Base-by-base conservation (phyloP, 92 coral and sea anemone species). In the Meandrina meandrites region DNA sequence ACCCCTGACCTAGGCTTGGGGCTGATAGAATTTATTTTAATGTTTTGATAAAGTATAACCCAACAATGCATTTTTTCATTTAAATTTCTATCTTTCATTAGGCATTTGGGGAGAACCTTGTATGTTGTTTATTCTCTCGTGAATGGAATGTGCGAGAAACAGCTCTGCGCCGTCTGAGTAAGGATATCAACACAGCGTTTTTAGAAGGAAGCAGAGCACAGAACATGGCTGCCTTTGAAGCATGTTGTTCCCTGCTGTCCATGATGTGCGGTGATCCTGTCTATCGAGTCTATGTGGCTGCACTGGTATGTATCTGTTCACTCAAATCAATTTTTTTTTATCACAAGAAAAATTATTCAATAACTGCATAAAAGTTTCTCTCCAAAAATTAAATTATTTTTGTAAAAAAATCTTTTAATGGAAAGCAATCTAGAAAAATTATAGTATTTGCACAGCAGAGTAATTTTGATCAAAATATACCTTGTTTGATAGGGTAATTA, bases 241-340 rank as follows among this genome's bases (percentile, higher is more conserved):
- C 95, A 1, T 92, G 94, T 68, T 93, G 98, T 83, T 97, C 97
- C 17, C 85, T 93, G 70, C 81, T 97, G 67, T 90, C 96, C 60
- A 95, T 97, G 98, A 91, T 95, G 97, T 97, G 99, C 88, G 98
- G 98, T 18, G 99, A 97, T 58, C 99, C 96, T 5, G 99, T 96
- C 16, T 96, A 96, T 81, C 93, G 94, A 71, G 99, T 96, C n/a
- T 96, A 96, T 74, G 94, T 94, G 2, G 96, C 94, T 32, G 98
- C 99, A 16, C 81, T 95, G 94, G 99, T 96, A 87, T 36, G 87
- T 13, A 10, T 51, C 1, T 31, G 1, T 53, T 19, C 22, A n/a
- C 5, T 56, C 1, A 72, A 76, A 15, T 27, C 84, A 54, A 69
- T 84, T 24, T 15, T 3, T n/a, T n/a, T n/a, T n/a, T n/a, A n/a